phyloP scores from a whole-genome alignment of 2,888 invertebrate species.

The Thysanoteuthis rhombus region DNA sequence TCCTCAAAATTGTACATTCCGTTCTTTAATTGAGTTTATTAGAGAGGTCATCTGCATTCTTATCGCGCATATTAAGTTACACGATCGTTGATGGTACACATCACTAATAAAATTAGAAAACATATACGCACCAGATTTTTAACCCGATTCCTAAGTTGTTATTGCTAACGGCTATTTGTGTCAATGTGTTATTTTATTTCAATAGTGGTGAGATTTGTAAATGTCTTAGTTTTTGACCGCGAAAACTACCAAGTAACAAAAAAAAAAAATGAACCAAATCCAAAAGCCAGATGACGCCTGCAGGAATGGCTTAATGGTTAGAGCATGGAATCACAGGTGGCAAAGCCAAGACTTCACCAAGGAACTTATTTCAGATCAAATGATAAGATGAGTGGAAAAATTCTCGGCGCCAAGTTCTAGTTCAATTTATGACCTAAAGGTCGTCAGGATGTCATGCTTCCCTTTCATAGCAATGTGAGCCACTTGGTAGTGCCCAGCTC shows the following conservation, averaged over 20 bases:
- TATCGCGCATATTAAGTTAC: background rate
- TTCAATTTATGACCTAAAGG: too few species aligned
- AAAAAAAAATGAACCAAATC: background rate
- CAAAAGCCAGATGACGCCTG: background rate
- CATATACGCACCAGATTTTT: background rate
- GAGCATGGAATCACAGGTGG: background rate
- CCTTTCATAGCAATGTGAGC: too few species aligned
- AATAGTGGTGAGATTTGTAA: background rate
- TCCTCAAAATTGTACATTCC: background rate
- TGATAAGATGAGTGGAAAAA: too few species aligned
- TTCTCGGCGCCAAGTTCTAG: too few species aligned
- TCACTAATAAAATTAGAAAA: background rate
- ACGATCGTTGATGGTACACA: background rate
- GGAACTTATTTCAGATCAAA: too few species aligned
- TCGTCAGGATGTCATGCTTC: too few species aligned
- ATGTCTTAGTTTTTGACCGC: conserved; percentile 12
- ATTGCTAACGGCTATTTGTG: background rate
- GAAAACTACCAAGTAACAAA: background rate
- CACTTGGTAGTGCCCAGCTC: too few species aligned
- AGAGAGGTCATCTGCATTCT: background rate
- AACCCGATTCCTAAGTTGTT: background rate
- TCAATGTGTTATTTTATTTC: conserved; percentile 12
- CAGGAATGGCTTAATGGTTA: background rate
- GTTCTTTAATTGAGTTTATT: background rate
- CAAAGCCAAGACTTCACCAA: background rate